Base-by-base conservation (phyloP, 2,113 vertebrate genomes). In the Cheilinus undulatus region DNA sequence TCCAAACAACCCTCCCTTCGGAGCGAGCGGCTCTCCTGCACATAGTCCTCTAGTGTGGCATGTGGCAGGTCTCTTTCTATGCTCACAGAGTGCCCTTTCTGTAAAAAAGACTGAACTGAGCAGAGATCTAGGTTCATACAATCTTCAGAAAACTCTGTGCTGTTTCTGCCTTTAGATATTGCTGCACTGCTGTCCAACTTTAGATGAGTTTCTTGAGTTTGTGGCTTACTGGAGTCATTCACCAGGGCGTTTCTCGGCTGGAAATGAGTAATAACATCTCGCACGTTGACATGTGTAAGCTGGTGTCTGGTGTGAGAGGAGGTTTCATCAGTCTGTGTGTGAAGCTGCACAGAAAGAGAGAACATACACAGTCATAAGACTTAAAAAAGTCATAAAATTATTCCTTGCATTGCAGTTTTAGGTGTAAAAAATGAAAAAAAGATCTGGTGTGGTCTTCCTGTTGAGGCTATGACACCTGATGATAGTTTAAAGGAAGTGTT, bases 31-130 rank as follows among this genome's bases (percentile, higher is more conserved):
- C 73, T 89, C 0, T 69, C 56, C 36, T 86, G 56, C 32, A 92
- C 85, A 64, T 95, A 96, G 48, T 88, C 91, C 0, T 95, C 87
- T 48, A 96, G 82, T 0, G 93, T 95, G 84, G 88, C 86, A 17
- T 83, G 79, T 0, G 94, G 95, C 49, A 95, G 83, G 58, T 96
- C 95, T 0, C 88, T 82, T 53, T 88, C 87, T 0, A 94, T 7
- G 0, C 62, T 87, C 52, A 90, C 84, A 1, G 15, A 4, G n/a
- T 46, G 43, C 9, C 84, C 88, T 72, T 53, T 73, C 50, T 65
- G 59, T 8, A 91, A 69, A 10, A 92, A 67, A 34, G 69, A 62
- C 40, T 75, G 42, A 4, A 89, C 68, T 4, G 88, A 77, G 51
- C 13, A n/a, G 57, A 46, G 24, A n/a, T 24, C 22, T 0, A 2